These are phyloP conservation scores for Willisornis vidua DNA, from an alignment of 2,113 vertebrate species.

Conservation along the genomic window DNA sequence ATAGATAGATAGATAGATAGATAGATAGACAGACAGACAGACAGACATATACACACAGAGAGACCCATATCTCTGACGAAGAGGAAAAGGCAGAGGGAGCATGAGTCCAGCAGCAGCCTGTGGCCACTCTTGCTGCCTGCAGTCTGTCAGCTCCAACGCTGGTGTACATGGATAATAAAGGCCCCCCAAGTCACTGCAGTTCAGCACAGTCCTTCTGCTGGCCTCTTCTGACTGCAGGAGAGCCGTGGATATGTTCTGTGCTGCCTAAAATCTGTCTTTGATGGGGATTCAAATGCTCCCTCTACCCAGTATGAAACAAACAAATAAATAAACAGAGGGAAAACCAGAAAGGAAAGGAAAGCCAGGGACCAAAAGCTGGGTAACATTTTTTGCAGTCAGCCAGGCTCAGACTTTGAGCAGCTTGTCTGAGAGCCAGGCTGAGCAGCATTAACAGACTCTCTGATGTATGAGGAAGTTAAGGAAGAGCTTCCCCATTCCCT, in stretches of 20 bases:
- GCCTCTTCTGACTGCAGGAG: not conserved
- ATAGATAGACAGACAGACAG: no score
- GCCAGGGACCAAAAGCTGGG: not conserved
- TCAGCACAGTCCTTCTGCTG: not conserved
- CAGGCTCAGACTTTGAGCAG: not conserved
- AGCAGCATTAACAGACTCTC: not conserved
- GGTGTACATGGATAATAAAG: fast-evolving
- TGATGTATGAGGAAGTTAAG: not conserved
- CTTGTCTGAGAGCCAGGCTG: not conserved
- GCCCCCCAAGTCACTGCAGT: not conserved
- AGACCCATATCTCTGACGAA: not conserved
- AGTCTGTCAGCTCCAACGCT: not conserved
- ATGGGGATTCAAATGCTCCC: not conserved
- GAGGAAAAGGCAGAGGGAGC: not conserved
- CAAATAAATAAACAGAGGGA: not conserved
- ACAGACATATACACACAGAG: not conserved
- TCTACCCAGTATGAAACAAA: not conserved
- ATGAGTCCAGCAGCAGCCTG: not conserved
- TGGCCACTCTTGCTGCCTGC: not conserved
- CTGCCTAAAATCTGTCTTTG: not conserved
- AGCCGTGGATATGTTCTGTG: not conserved
- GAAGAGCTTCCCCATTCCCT: not conserved
- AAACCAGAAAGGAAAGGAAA: not conserved
- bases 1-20: no score
- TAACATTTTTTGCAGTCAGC: not conserved